A percentile compares a stretch with the other conserved stretches of the same genome.
Evolutionary conservation across 2,113 vertebrate species (phyloP).

Genomic region (Himantopus leucocephalus): DNA sequence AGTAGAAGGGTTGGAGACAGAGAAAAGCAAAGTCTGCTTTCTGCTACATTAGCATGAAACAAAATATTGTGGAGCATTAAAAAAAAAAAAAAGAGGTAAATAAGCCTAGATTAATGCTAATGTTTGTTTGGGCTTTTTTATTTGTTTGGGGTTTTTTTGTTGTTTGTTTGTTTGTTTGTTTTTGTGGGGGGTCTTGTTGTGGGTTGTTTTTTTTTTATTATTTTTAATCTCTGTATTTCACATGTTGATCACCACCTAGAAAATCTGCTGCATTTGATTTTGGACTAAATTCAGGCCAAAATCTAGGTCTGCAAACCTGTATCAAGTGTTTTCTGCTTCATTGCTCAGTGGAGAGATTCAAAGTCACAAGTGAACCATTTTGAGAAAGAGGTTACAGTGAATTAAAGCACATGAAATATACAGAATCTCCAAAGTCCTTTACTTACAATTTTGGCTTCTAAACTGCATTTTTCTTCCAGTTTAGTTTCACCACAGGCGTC

Average conservation of each 20-base stretch:
- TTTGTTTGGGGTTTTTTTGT: not conserved
- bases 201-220: not conserved
- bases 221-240: not conserved
- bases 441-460: not conserved
- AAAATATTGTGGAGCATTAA: not conserved
- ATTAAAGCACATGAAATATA: not conserved
- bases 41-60: not conserved
- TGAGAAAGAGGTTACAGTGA: not conserved
- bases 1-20: not conserved
- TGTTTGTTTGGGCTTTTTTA: rapidly evolving
- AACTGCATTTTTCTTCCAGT: not conserved
- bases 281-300: not conserved
- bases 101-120: not conserved
- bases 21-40: not conserved
- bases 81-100: not conserved
- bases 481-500: not conserved
- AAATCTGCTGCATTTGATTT: not conserved
- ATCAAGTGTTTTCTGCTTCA: not conserved
- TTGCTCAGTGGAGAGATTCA: not conserved
- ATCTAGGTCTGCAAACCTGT: not conserved
- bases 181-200: not conserved
- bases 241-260: not conserved
- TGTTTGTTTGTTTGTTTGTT: not conserved
- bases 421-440: not conserved
- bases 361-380: not conserved